Base-by-base conservation (phyloP, 2,113 vertebrate genomes). In the Gopherus evgoodei region DNA sequence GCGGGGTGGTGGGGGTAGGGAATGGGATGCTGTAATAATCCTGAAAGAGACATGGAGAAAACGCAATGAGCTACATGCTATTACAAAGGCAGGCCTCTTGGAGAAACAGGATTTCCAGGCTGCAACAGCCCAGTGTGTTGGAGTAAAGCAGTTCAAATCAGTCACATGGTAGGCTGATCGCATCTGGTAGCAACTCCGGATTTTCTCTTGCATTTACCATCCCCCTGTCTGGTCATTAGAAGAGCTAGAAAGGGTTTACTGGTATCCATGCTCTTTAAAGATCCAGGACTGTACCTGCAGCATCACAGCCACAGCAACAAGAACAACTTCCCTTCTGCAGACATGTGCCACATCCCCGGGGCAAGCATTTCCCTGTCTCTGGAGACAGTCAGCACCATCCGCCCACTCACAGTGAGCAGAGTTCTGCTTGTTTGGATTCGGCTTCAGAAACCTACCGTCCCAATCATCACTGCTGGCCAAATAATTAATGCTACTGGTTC, bases 21-120 rank as follows among this genome's bases (percentile, higher is more conserved):
- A 99, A 99, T 1, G 99, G 99, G 97, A 99, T 99, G 97, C 99
- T 99, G 97, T 99, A 99, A 97, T 99, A 99, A 98, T 99, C 99
- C 99, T 99, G 93, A 54, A 86, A 92, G 52, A 94, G 42, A 47
- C 49, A 5, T 2, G 54, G 38, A 1, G 54, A 4, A 0, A n/a
- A 16, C 8, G 88, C 80, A 11, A 75, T 3, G 10, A 88, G 54
- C 56, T 59, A 47, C 24, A 16, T 13, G 4, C 52, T 62, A 38
- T 12, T 1, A 6, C 16, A 80, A 78, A 85, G 57, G 83, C 75
- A 11, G 1, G 19, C 53, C 3, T 47, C 78, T 19, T 4, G 11
- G 25, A 10, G 79, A 42, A 83, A 35, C 53, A 19, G 21, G 6
- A 52, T 82, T 93, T 59, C 13, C 62, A 54, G 44, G 65, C 8